Evolutionary conservation across 2,888 invertebrate species (phyloP).

Genomic region (Elmis aenea): DNA sequence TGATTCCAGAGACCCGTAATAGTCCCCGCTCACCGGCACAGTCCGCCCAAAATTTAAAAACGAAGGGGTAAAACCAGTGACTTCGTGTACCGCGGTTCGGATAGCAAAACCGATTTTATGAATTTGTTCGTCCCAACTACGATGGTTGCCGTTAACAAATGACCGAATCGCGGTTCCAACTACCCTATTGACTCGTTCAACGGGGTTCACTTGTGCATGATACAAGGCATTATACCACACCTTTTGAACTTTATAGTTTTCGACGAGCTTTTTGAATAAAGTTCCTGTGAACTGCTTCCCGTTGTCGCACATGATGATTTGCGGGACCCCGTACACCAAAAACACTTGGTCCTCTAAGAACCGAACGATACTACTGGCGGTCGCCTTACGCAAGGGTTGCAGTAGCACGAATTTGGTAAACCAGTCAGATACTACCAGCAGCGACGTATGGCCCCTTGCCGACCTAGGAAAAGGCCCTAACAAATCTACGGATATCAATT

Average conservation of each 20-base stretch:
- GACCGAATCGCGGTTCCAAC: conserved; percentile 22
- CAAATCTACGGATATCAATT: conserved; percentile 20
- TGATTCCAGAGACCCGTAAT: too few relatives aligned
- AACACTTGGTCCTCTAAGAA: conserved; percentile 13
- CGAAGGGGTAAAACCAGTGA: conserved; percentile 3
- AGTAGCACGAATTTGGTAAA: conserved; percentile 11
- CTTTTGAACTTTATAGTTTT: conserved; percentile 8
- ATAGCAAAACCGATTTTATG: not conserved
- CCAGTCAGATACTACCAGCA: conserved; percentile 14
- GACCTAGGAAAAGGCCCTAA: conserved; percentile 14
- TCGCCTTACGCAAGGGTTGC: conserved; percentile 6
- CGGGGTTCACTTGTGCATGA: conserved; percentile 10
- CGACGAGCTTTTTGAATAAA: conserved; percentile 6
- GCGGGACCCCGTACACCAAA: conserved; percentile 15
- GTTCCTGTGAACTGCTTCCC: conserved; percentile 12
- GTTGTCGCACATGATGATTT: conserved; percentile 15
- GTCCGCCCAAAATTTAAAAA: conserved; percentile 12
- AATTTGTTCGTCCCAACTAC: not conserved
- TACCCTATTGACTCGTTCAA: conserved; percentile 8
- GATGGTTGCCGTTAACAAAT: conserved; percentile 24
- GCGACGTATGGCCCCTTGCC: conserved; percentile 2
- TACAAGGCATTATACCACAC: conserved; percentile 8
- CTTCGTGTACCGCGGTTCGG: not conserved
- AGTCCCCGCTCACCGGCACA: conserved; percentile 1
- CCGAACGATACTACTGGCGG: not conserved